Base-by-base conservation (phyloP, 2,113 vertebrate genomes). In the Gymnarchus niloticus region DNA sequence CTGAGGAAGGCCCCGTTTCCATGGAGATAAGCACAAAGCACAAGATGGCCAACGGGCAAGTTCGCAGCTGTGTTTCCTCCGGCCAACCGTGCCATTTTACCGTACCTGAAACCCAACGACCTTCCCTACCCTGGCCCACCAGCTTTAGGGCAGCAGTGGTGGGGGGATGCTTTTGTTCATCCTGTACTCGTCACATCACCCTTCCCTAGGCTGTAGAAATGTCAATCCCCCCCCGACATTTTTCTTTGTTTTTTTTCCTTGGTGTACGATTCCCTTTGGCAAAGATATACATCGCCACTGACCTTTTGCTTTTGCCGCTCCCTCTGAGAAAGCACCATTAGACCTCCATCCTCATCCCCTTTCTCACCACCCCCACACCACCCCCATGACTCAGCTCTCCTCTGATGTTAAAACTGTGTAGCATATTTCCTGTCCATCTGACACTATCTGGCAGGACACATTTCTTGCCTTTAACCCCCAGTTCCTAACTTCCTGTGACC, bases 1-100 rank as follows among this genome's bases (percentile, higher is more conserved):
- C 88, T 87, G 90, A 89, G 89, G 87, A 89, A 86, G 83, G 82
- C 41, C 86, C 85, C 17, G 91, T 93, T 90, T 91, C 93, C 91
- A 93, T 93, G 90, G 91, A 93, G 93, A 94, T 90, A 87, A 91
- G 89, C 90, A 89, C 88, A 78, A 90, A 87, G 89, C 89, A 88
- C 85, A 83, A 90, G 88, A 83, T 87, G 87, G 88, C 90, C 87
- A 87, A 89, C 88, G 89, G 91, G 93, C 92, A 89, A 90, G 89
- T 89, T 91, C 89, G 90, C 6, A 90, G 84, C 89, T 88, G 84
- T 86, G 90, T 86, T 87, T 91, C 87, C 21, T 1, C 83, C 81
- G 83, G 83, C 87, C 89, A 87, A 92, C 91, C 89, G 88, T 90
- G 87, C 90, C 89, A 88, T 91, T 92, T 93, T 92, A 14, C 33